Evolutionary conservation across 2,888 invertebrate genomes (phyloP), one percentile per base, ranked within the genome.

Genomic region (Aradus depressus): DNA sequence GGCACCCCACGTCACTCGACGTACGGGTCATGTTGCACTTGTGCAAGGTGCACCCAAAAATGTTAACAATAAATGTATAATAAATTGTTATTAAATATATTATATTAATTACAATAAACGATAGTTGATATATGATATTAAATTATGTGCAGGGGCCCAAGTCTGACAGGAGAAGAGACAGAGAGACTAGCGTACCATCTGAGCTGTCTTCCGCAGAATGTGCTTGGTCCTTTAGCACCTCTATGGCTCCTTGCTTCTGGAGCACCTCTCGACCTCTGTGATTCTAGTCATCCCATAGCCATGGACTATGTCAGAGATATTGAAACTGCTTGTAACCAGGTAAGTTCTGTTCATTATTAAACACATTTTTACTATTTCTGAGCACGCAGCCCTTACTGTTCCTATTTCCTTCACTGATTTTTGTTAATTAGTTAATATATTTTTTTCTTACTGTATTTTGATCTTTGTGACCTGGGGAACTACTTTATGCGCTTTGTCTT

Each of bases 191-290:
- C 73, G 3, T 66, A 71, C 50, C 75, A 74, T 60, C 45, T 64
- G 16, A 61, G 59, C 26, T 60, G 62, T 43, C 53, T 64, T 22
- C 62, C 62, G 10, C 54, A 54, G 48, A 55, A 54, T 19, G 52
- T 56, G 4, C 59, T 62, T 14, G 58, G 60, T 12, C 56, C 56
- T 42, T 44, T 61, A 31, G 45, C 60, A 1, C 57, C 60, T 26
- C 48, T 60, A 16, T 88, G 87, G 87, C 73, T 89, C 59, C 69
- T 87, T 44, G 75, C 77, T 55, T 80, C 80, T 26, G 81, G 83
- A 0, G 66, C 65, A 10, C 53, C 56, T 25, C 45, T 60, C 8
- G 55, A 57, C 22, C 39, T 57, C 2, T 57, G 57, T 42, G 57
- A 57, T 48, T 50, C 52, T 35, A 54, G 35, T 48, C 57, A 57